Base-by-base conservation (phyloP, 2,113 vertebrate genomes). In the Cynopterus brachyotis region DNA sequence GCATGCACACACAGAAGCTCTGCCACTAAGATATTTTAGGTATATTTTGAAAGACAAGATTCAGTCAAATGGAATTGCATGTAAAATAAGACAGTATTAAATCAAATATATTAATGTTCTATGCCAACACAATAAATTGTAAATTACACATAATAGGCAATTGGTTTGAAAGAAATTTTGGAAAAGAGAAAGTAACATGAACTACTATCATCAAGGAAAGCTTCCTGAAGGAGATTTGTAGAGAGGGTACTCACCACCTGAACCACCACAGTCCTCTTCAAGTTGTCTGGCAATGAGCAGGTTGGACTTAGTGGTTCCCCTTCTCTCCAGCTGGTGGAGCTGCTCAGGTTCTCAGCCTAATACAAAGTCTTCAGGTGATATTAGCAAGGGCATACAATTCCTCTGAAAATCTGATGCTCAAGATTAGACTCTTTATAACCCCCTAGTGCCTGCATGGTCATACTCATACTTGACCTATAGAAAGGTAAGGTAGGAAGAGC, bases 41-140 rank as follows among this genome's bases (percentile, higher is more conserved):
- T 89, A 60, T 80, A 72, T 84, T 89, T 84, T 95, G 55, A 89
- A 89, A 84, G 72, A 30, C 7, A 91, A 81, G 26, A 79, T 32
- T 84, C 35, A 45, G 28, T 35, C 62, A 82, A 83, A 55, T 55
- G 22, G 22, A 81, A 57, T 32, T 47, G 10, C 16, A 47, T 64
- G 5, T 83, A 26, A 59, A 73, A 84, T 55, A 90, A 60, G 9
- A 40, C 15, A 50, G 5, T 35, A 89, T 80, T 73, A 64, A 62
- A 37, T 64, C 17, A 79, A 66, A 40, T 78, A 72, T 79, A 32
- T 70, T 53, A 73, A 62, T 60, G 5, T 62, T 67, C 35, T 19
- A 90, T 1, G n/a, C 6, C 28, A 89, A 59, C 40, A 62, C 35
- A 90, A 69, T 90, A 93, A 59, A 75, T 69, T 75, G 3, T 32